Percentiles rank a stretch among this genome's conserved stretches.
These are phyloP conservation scores for Protosalanx chinensis DNA, from an alignment of 2,797 vertebrate genomes.

Conservation along the genomic window DNA sequence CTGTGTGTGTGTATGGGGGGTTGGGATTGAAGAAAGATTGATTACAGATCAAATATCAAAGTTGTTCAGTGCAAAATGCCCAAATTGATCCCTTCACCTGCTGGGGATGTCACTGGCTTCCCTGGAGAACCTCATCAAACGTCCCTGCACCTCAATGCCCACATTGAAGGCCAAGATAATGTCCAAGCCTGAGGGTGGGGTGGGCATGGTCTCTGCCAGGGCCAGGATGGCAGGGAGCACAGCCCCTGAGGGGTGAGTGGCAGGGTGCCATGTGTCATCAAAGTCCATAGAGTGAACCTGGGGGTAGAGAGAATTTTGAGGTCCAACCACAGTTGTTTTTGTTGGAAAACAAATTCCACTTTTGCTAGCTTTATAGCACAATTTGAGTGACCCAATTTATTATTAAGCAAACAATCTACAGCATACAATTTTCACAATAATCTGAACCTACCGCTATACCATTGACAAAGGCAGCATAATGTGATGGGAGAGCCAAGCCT, in stretches of 20 bases:
- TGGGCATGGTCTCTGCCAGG: conserved; percentile 76
- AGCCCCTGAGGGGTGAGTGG: conserved; percentile 90
- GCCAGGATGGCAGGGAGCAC: conserved; percentile 84
- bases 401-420: neutral
- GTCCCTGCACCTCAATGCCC: conserved; percentile 90
- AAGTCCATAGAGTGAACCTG: conserved; percentile 97
- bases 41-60: neutral
- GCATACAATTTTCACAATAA: neutral
- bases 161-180: conserved; percentile 90
- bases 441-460: conserved; percentile 85
- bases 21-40: neutral
- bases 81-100: conserved; percentile 66
- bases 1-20: conserved; percentile 56
- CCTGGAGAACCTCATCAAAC: conserved; percentile 83
- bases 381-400: neutral
- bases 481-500: conserved; percentile 74
- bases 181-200: conserved; percentile 80
- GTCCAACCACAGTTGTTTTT: neutral
- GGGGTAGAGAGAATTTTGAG: neutral
- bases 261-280: conserved; percentile 94
- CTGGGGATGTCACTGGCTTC: conserved; percentile 89
- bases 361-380: too few relatives aligned
- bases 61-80: neutral
- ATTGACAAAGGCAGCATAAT: conserved; percentile 88
- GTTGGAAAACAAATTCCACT: neutral